Percentiles rank a stretch among this genome's conserved stretches.
phyloP scores from a whole-genome alignment of 2,888 invertebrate species.

The Catocala fraxini region DNA sequence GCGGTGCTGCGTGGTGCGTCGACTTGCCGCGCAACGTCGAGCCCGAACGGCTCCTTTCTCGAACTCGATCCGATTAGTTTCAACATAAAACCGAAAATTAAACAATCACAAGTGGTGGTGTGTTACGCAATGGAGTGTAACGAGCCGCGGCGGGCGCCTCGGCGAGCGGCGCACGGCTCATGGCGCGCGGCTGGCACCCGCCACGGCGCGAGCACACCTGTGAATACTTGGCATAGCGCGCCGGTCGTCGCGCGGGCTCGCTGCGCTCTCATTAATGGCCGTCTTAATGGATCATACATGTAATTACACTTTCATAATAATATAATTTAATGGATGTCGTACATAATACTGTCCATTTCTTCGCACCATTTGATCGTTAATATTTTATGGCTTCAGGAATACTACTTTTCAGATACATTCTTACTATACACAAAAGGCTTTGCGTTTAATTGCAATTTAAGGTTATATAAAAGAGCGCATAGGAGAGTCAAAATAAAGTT shows the following conservation, averaged over 20 bases:
- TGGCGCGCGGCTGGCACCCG: too few species aligned
- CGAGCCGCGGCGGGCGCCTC: conserved; percentile 24
- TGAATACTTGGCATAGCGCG: conserved; percentile 12
- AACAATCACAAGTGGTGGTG: conserved; percentile 61
- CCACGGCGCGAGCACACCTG: conserved; percentile 15
- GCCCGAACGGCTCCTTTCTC: conserved; percentile 69
- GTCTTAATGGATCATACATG: conserved; percentile 72
- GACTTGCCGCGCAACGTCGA: conserved; percentile 6
- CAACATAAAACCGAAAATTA: conserved; percentile 67
- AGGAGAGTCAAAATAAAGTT: conserved; percentile 12
- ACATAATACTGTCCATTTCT: conserved; percentile 59
- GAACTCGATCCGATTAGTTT: conserved; percentile 64
- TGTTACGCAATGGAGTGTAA: conserved; percentile 61
- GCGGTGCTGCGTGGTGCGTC: conserved; percentile 51
- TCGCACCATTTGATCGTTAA: conserved; percentile 47
- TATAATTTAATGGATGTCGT: conserved; percentile 64
- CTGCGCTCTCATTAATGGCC: conserved; percentile 65
- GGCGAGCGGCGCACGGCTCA: conserved; percentile 16
- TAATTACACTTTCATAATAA: conserved; percentile 68
- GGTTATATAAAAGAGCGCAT: too few species aligned
- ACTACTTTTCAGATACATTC: conserved; percentile 28
- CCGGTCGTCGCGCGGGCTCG: conserved; percentile 32
- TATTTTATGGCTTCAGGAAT: conserved; percentile 45
- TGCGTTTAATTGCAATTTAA: too few species aligned
- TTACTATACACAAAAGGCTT: conserved; percentile 22